Base-by-base conservation (phyloP, 2,888 invertebrate species). In the Lacanobia wlatinum region DNA sequence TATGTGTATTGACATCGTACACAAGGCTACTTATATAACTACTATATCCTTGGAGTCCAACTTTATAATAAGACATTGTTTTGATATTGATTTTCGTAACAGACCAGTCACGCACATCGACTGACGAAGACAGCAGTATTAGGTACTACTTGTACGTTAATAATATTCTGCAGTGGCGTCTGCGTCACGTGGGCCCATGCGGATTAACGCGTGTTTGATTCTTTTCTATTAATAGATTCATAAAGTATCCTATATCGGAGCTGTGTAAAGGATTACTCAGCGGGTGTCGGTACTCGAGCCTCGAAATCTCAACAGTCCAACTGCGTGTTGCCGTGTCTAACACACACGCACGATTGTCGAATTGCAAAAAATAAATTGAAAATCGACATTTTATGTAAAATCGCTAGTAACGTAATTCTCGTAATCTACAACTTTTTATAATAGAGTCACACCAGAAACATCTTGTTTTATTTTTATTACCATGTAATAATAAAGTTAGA, bases 141-240 rank as follows among this genome's bases (percentile, higher is more conserved):
- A 73, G 82, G 83, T 81, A 80, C 70, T 86, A 82, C 61, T 73
- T 75, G 74, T 83, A 82, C 82, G 80, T 76, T 84, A 83, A 84
- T 86, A 88, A 88, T 87, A 90, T 86, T 90, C 87, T 88, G 90
- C 90, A 90, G 89, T 90, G 81, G 89, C 87, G 83, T 77, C 87
- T 84, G 87, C 90, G 90, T 92, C 91, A 92, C 90, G 90, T 90
- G 90, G 87, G 83, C 89, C 90, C 91, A 91, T 92, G 91, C 90
- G 90, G 91, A 90, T 90, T 89, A 90, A 89, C 92, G 90, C 90
- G 91, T 91, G 92, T 92, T 92, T 92, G 91, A 92, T 94, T 92
- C 87, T 90, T 89, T 88, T 90, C 94, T 94, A 95, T 93, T 91
- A 93, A 94, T 95, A 95, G 92, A 87, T 87, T 66, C 63, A 76